A percentile compares a stretch with the other conserved stretches of the same genome.
Evolutionary conservation across 2,113 vertebrate species (phyloP).

Genomic region (Anoplopoma fimbria): DNA sequence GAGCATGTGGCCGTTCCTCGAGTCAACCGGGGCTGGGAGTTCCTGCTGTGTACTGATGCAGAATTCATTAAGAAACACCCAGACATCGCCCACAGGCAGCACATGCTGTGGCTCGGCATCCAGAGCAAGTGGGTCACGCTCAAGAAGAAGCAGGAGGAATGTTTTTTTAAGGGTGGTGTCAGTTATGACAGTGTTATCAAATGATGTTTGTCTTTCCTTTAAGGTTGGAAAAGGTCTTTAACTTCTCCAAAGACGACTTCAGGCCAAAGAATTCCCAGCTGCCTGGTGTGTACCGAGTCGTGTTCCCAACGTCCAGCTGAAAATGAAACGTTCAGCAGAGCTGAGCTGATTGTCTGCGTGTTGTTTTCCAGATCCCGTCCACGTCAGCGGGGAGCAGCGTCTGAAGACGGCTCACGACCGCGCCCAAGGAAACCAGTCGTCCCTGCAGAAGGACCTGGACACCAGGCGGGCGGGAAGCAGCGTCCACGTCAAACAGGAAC

Average conservation of each 20-base stretch:
- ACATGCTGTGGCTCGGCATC: conserved; percentile 98
- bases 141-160: not conserved
- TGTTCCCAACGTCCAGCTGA: not conserved
- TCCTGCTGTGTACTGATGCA: conserved; percentile 89
- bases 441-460: conserved; percentile 88
- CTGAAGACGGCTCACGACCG: conserved; percentile 88
- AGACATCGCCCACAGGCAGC: conserved; percentile 94
- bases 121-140: conserved; percentile 91
- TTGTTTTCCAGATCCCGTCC: conserved; percentile 73
- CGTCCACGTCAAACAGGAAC: conserved; percentile 87
- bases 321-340: not conserved
- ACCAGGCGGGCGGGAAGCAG: conserved; percentile 57
- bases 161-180: not conserved
- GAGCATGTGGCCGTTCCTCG: conserved; percentile 94
- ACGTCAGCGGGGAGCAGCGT: conserved; percentile 91
- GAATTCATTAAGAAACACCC: conserved; percentile 97
- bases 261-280: conserved; percentile 88
- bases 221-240: conserved; percentile 97
- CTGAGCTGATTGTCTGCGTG: not conserved
- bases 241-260: conserved; percentile 92
- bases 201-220: conserved; percentile 11
- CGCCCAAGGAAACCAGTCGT: conserved; percentile 84
- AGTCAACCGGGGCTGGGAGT: conserved; percentile 97
- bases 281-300: conserved; percentile 81
- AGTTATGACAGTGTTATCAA: not conserved